Base-by-base conservation (phyloP, 2,888 invertebrate species). In the Cataglyphis altisquamis region DNA sequence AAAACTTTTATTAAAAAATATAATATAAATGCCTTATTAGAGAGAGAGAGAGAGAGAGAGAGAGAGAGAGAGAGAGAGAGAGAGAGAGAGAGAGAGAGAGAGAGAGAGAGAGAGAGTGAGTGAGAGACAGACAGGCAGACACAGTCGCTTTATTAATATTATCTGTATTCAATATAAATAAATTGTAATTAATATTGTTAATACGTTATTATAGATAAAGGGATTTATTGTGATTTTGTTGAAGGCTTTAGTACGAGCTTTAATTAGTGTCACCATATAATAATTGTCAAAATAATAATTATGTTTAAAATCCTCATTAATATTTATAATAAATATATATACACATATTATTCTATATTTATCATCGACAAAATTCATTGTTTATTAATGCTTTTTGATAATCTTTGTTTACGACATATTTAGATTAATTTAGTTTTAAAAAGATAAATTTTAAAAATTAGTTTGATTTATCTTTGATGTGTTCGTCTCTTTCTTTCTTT, bases 171-270 rank as follows among this genome's bases (percentile, higher is more conserved):
- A 32, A 68, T 60, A 72, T 12, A 18, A 25, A 80, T 77, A 41
- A 55, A 64, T 57, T 62, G 72, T 39, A 62, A 72, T 80, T 80
- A 80, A 80, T 72, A 62, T 70, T 3, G 21, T 70, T 80, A 48
- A 72, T 80, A 62, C 12, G 9, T 67, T 10, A 25, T 72, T 80
- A 80, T 62, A 48, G 72, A 60, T 80, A 48, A 80, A 80, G 32
- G 60, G 78, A 70, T 72, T 70, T 72, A 70, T 70, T 45, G 45
- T 60, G 45, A 80, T 70, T 78, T 72, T 25, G 25, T 45, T 48
- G 57, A 8, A 72, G 48, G 45, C 32, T 45, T 72, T 25, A 70
- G 29, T 45, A 5, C 21, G 32, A 62, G 41, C 12, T 80, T 80
- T 70, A 80, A 80, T 80, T 80, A 70, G 72, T 70, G 39, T 18